Conservation (phyloP, 2,113 vertebrate species). For the Trochalopteron elliotii region DNA sequence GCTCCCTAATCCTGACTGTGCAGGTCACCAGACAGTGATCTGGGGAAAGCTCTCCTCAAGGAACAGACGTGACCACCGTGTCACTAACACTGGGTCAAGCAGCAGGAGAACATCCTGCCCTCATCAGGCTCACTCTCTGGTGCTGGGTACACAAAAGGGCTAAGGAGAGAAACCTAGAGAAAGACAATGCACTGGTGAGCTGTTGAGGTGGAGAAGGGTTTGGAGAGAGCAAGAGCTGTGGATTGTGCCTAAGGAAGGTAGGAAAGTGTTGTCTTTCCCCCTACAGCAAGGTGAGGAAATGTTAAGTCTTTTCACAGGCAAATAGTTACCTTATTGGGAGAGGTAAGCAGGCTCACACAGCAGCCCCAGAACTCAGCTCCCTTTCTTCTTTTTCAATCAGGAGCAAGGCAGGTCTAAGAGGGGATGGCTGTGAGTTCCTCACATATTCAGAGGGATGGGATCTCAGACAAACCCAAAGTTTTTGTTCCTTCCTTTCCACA, state of each 20-base stretch:
- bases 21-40: background rate
- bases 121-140: background rate
- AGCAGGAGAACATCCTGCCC: background rate
- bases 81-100: background rate
- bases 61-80: rapidly evolving
- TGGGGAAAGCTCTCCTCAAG: background rate
- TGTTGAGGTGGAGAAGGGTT: background rate
- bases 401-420: background rate
- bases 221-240: background rate
- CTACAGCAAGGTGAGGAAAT: background rate
- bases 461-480: background rate
- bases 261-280: background rate
- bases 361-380: background rate
- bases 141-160: background rate
- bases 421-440: background rate
- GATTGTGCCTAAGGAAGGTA: background rate
- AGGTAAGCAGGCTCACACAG: background rate
- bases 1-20: background rate
- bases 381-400: background rate
- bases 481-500: background rate
- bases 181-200: background rate
- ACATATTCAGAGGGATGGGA: background rate
- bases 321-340: background rate
- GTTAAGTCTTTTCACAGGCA: background rate
- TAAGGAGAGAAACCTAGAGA: background rate